These are phyloP conservation scores for Poeciliopsis infans DNA, from an alignment of 2,797 vertebrate species.

Conservation along the genomic window DNA sequence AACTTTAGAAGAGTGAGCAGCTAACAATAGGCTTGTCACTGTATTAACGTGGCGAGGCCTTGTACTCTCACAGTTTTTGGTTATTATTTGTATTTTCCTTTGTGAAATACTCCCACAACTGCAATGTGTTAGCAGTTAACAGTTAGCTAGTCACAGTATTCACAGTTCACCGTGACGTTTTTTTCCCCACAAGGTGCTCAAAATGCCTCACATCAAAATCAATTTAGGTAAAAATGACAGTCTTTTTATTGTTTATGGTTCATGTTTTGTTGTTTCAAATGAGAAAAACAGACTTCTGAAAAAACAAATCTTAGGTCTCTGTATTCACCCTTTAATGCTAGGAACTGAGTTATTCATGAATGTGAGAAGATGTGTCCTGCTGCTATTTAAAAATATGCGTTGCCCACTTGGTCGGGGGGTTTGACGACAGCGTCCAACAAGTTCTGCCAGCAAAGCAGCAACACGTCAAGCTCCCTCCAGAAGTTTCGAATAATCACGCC, in stretches of 20 bases:
- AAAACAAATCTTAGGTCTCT: neutral
- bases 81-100: neutral
- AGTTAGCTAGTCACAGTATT: neutral
- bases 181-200: neutral
- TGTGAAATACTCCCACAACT: neutral
- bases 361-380: neutral
- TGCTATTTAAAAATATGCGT: neutral
- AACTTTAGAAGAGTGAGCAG: neutral
- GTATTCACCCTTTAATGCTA: neutral
- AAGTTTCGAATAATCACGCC: slow-evolving; percentile 52
- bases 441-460: slow-evolving; percentile 32
- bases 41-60: neutral
- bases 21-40: neutral
- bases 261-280: neutral
- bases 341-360: neutral
- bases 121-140: neutral
- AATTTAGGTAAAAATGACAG: neutral
- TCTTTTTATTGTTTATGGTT: neutral
- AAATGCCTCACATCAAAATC: neutral
- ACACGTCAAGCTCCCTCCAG: slow-evolving; percentile 47
- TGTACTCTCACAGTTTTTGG: neutral
- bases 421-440: neutral
- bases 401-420: neutral
- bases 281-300: neutral
- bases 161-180: neutral